Evolutionary conservation across 2,113 vertebrate species (phyloP).

Genomic region (Odontophorus gujanensis): DNA sequence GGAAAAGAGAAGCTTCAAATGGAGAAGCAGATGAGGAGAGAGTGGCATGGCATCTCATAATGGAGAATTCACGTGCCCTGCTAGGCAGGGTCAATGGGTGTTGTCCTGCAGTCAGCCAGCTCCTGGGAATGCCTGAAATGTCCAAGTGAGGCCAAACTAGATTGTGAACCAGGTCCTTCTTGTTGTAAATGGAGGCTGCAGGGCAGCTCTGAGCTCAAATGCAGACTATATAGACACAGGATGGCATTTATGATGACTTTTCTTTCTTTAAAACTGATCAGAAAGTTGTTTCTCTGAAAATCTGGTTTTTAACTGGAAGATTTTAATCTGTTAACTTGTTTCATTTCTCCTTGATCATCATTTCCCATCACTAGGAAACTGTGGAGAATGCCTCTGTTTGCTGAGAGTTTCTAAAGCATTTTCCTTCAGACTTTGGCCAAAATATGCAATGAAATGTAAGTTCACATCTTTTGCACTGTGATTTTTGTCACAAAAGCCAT

Average conservation of each 20-base stretch:
- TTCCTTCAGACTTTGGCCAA: not conserved
- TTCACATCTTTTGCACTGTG: not conserved
- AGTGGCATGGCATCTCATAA: not conserved
- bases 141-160: not conserved
- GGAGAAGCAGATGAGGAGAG: not conserved
- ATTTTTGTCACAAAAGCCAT: not conserved
- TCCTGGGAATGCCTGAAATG: conserved; percentile 43
- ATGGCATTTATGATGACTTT: conserved; percentile 30
- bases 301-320: conserved; percentile 50
- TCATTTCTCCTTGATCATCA: not conserved
- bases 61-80: conserved; percentile 19
- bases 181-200: conserved; percentile 22
- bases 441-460: not conserved
- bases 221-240: not conserved
- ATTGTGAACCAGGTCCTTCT: not conserved
- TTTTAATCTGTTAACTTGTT: not conserved
- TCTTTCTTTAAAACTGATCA: conserved; percentile 45
- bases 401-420: not conserved
- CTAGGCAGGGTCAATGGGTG: conserved; percentile 54
- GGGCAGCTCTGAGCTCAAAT: conserved; percentile 43
- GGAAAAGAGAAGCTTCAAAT: not conserved
- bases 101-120: conserved; percentile 22
- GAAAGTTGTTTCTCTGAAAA: conserved; percentile 24
- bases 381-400: not conserved
- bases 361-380: not conserved